Base-by-base conservation (phyloP, 2,888 invertebrate species). In the Camponotus fellah region DNA sequence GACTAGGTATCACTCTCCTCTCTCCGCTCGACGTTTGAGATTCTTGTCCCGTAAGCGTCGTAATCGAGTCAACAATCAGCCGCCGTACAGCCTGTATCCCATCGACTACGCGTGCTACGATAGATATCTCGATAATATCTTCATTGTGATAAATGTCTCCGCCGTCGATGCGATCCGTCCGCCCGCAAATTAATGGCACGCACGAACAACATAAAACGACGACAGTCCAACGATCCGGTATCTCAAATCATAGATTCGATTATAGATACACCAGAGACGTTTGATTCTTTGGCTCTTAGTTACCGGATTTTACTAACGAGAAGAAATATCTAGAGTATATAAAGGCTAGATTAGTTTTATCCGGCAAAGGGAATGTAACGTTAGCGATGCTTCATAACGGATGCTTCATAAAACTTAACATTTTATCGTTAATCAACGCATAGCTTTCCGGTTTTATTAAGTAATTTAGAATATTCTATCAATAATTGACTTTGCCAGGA, bases 121-220 rank as follows among this genome's bases (percentile, higher is more conserved):
- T 77, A 79, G 81, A 82, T 77, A 74, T 64, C 80, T 64, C 80
- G 79, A 80, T 80, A 62, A 80, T 80, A 80, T 72, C 72, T 72
- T 80, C 72, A 80, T 80, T 80, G 71, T 79, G 79, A 80, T 80
- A 80, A 80, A 80, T 80, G 79, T 72, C 60, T 46, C 58, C 10
- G 14, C 43, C 21, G 26, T 26, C 34, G 34, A 69, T 46, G 46
- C 46, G 58, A 79, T 80, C 60, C 60, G 17, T 80, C 46, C 34
- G n/a, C 79, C 62, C 46, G 79, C 72, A 80, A 72, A 71, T 80
- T 80, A 80, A 80, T 80, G 60, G 49, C 68, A 37, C 60, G 46
- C 60, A 17, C 21, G 60, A 60, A 60, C 26, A 37, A 26, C 26
- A 17, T 49, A 80, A 80, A 80, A 80, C 37, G 49, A 62, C 3